Conservation (phyloP, 2,797 vertebrate species). For the Setipinna tenuifilis region DNA sequence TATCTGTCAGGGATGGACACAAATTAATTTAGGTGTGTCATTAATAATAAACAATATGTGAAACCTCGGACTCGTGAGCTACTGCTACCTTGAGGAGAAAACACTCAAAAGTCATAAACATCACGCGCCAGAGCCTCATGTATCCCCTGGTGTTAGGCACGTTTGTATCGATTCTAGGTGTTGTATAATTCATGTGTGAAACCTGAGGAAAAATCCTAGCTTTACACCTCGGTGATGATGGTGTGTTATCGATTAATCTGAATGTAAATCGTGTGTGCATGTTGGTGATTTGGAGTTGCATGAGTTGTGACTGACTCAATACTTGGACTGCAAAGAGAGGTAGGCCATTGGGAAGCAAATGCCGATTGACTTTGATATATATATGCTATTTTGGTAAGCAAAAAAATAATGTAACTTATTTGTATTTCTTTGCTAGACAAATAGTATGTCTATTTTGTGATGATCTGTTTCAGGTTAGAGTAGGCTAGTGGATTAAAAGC, state of each 20-base stretch:
- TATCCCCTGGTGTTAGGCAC: background rate
- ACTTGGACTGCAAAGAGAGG: background rate
- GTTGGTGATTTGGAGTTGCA: conserved; percentile 11
- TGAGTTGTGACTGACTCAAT: background rate
- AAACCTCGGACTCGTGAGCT: too few species aligned
- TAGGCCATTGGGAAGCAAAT: too few species aligned
- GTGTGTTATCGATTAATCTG: conserved; percentile 28
- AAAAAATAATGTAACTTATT: too few species aligned
- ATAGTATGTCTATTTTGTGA: too few species aligned
- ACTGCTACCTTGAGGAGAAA: too few species aligned
- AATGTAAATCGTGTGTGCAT: background rate
- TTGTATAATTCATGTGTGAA: conserved; percentile 6
- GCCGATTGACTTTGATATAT: too few species aligned
- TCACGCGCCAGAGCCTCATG: background rate
- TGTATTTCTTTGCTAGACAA: too few species aligned
- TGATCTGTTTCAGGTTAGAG: too few species aligned
- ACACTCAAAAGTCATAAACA: too few species aligned
- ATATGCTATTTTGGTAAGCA: too few species aligned
- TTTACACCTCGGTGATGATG: background rate
- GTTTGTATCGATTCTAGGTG: background rate
- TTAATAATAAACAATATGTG: too few species aligned
- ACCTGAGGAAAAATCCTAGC: background rate
- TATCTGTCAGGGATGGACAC: background rate
- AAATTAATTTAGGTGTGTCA: background rate
- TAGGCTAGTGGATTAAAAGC: too few species aligned